A percentile compares a stretch with the other conserved stretches of the same genome.
These are phyloP conservation scores for Drosophila kanekoi DNA, from an alignment of 2,888 invertebrate genomes.

Conservation along the genomic window DNA sequence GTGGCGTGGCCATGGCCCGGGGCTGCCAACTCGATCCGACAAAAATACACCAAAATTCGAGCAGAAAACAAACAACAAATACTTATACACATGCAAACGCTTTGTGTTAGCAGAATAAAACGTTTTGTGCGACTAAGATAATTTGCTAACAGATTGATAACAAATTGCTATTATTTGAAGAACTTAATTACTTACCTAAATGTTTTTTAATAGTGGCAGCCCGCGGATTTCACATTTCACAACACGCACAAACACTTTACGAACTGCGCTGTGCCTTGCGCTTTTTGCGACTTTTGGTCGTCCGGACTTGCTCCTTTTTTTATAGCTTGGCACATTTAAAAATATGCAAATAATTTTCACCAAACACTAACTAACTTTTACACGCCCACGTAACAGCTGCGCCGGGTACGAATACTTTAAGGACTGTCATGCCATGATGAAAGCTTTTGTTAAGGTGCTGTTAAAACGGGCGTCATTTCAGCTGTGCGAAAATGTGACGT, in stretches of 20 bases:
- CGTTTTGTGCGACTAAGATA: not conserved
- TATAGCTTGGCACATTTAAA: slow-evolving; percentile 27
- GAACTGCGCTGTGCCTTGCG: slow-evolving; percentile 20
- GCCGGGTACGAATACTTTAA: slow-evolving; percentile 37
- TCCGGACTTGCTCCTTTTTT: slow-evolving; percentile 2
- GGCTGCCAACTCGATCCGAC: slow-evolving; percentile 56
- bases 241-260: slow-evolving; percentile 7
- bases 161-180: not conserved
- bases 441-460: slow-evolving; percentile 16
- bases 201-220: not conserved
- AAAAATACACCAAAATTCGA: slow-evolving; percentile 35
- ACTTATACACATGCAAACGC: slow-evolving; percentile 9
- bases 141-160: not conserved
- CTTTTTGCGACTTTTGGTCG: slow-evolving; percentile 22
- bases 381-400: slow-evolving; percentile 54
- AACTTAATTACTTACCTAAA: slow-evolving; percentile 26
- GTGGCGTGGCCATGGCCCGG: slow-evolving; percentile 34
- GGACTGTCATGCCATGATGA: slow-evolving; percentile 44
- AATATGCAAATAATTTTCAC: slow-evolving; percentile 13
- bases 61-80: slow-evolving; percentile 34
- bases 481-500: slow-evolving; percentile 15
- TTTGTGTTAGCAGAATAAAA: not conserved
- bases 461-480: not conserved
- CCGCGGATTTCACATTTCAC: slow-evolving; percentile 7
- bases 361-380: slow-evolving; percentile 16